phyloP scores from a whole-genome alignment of 2,888 invertebrate genomes.

The Cecidostiba fungosa region DNA sequence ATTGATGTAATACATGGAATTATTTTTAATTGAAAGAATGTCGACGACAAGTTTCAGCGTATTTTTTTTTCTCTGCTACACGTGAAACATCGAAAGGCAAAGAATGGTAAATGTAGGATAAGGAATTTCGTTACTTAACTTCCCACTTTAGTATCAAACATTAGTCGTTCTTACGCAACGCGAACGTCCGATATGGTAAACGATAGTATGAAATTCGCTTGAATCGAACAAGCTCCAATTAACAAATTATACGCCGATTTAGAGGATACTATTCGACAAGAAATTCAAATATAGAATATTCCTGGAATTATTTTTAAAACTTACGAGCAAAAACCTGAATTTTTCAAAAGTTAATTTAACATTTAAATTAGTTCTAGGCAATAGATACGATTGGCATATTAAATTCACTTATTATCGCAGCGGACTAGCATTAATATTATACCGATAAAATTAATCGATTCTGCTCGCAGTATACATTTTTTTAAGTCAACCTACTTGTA shows the following conservation, averaged over 20 bases:
- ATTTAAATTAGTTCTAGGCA: background rate
- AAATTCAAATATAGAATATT: background rate
- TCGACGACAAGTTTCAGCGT: background rate
- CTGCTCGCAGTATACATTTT: background rate
- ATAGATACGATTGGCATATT: background rate
- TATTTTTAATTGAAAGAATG: slow-evolving; percentile 26
- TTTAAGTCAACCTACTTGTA: background rate
- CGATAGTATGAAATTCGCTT: slow-evolving; percentile 57
- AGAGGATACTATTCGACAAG: slow-evolving; percentile 7
- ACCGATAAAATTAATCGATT: background rate
- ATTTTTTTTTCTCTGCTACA: slow-evolving; percentile 2
- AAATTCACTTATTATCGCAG: background rate
- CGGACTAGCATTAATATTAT: background rate
- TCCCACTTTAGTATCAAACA: slow-evolving; percentile 50
- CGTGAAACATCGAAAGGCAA: slow-evolving; percentile 15
- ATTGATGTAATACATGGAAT: background rate
- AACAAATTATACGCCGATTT: slow-evolving; percentile 5
- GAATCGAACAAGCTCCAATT: slow-evolving; percentile 33
- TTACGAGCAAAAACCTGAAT: background rate
- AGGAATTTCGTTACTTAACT: slow-evolving; percentile 59
- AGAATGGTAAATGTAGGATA: slow-evolving; percentile 32
- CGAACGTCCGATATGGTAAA: slow-evolving; percentile 45
- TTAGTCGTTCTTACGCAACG: slow-evolving; percentile 59
- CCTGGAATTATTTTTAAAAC: background rate
- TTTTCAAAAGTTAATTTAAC: background rate